Evolutionary conservation across 2,888 invertebrate genomes (phyloP), one percentile per base, ranked within the genome.

Genomic region (Laothoe populi): DNA sequence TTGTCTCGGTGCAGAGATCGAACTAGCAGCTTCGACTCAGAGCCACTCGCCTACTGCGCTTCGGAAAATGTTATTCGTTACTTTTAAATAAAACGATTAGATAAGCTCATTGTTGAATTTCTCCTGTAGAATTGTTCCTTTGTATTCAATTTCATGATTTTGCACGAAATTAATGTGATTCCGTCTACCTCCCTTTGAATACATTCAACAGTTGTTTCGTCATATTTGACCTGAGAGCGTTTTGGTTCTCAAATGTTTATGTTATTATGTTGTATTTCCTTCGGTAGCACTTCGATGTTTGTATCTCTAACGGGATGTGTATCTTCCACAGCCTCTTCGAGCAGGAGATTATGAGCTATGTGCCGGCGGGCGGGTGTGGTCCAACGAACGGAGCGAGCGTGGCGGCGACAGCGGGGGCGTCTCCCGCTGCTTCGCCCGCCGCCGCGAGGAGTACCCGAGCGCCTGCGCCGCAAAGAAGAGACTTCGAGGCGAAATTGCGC

Each of bases 311-410:
- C 19, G 11, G 11, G 19, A 26, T 31, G 26, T 49, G 26, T 61
- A 58, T 61, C 70, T 65, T 74, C 65, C 70, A 23, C 94, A 99
- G 99, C 94, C 95, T 98, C 79, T 98, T 99, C 94, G 99, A 99
- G 91, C 97, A 99, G 94, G 98, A 99, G 94, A 98, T 99, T 82
- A 98, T 99, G 98, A 98, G 98, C 75, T 98, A 98, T 92, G 97
- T 98, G 81, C 98, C 98, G 68, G 94, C 95, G 67, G 81, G 87
- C 60, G 83, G 84, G 21, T 81, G 80, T 62, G 68, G 70, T 10
- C 45, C 63, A 23, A 70, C 66, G 61, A 71, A 96, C 40, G 95
- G 95, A 61, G 86, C 95, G 61, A 61, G 66, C 64, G 67, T 67
- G 23, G 74, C 69, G 63, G 74, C 67, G 73, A 77, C 69, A 59